Evolutionary conservation across 2,888 invertebrate genomes (phyloP), one percentile per base, ranked within the genome.

Genomic region (Anthoptus insignis): DNA sequence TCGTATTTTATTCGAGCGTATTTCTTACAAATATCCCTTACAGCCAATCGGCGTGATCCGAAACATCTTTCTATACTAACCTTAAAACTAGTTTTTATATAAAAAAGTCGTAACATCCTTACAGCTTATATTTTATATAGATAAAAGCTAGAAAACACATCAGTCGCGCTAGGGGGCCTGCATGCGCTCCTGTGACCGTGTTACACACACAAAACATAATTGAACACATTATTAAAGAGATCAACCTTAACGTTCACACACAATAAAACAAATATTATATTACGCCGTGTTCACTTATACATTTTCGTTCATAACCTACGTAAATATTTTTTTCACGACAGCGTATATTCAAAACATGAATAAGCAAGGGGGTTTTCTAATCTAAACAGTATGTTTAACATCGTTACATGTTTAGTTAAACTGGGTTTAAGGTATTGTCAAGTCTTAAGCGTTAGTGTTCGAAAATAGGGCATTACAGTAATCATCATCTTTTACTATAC

Each of bases 121-220:
- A 86, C 78, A 49, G 72, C 71, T 70, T 75, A 75, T 71, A 75
- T 76, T 77, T 81, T 82, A 77, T 69, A 67, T 79, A 74, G 74
- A 84, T 69, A 88, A 87, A 89, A 89, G 84, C 85, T 86, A 86
- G 77, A 60, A 84, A 77, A 81, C 82, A 78, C 79, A 75, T 87
- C 89, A 89, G 87, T 89, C 90, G 81, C 83, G 68, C 83, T 59
- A 19, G 59, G 79, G n/a, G 86, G 80, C 85, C 80, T 77, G 83
- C 83, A 78, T 60, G 76, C 69, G 75, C 60, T 69, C 71, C 37
- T 53, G 22, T 16, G 60, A 22, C 19, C 21, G 34, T 45, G 50
- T 45, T 63, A 65, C 42, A 9, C 37, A 50, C 24, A 34, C 24
- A 59, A 52, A 59, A 32, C 5, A 19, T 21, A 7, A 29, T 52